Conservation (phyloP, 1,140 invertebrate genomes). For the Kradibia gibbosae region DNA sequence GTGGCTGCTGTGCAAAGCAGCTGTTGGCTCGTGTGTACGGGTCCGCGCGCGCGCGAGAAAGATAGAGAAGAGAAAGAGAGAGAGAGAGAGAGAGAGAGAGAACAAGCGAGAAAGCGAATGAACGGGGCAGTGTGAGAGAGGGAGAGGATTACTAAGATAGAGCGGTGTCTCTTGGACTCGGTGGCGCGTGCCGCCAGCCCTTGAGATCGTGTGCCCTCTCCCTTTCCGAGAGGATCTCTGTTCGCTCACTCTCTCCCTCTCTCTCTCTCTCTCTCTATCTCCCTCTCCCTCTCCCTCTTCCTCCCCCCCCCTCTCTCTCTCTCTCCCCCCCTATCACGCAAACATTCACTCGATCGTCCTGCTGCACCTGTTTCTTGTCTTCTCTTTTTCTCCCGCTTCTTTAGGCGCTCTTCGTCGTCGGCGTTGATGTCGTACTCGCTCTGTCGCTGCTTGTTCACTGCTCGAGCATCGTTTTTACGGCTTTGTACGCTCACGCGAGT, state of each 20-base stretch:
- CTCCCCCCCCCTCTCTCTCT: background rate
- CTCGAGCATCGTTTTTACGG: background rate
- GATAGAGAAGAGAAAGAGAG: background rate
- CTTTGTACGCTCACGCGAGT: background rate
- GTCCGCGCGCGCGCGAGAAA: background rate
- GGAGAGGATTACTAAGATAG: background rate
- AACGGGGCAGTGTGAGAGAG: background rate
- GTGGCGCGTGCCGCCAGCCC: slow-evolving; percentile 43
- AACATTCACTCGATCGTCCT: slow-evolving; percentile 1
- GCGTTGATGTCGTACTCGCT: background rate
- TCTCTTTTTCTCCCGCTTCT: slow-evolving; percentile 54
- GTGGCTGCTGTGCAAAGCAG: slow-evolving; percentile 31
- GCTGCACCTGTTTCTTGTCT: slow-evolving; percentile 48
- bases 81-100: background rate
- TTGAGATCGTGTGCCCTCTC: slow-evolving; percentile 30
- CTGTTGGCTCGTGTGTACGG: slow-evolving; percentile 20
- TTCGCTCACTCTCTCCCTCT: background rate
- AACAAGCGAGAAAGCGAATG: background rate
- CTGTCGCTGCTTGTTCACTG: too few species aligned
- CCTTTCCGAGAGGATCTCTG: background rate
- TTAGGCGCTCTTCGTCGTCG: background rate
- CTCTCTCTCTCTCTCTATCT: background rate
- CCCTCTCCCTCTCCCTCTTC: background rate
- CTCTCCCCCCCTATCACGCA: too few species aligned
- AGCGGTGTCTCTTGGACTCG: slow-evolving; percentile 5